Evolutionary conservation across 2,113 vertebrate genomes (phyloP).

Genomic region (Coracopsis vasa): DNA sequence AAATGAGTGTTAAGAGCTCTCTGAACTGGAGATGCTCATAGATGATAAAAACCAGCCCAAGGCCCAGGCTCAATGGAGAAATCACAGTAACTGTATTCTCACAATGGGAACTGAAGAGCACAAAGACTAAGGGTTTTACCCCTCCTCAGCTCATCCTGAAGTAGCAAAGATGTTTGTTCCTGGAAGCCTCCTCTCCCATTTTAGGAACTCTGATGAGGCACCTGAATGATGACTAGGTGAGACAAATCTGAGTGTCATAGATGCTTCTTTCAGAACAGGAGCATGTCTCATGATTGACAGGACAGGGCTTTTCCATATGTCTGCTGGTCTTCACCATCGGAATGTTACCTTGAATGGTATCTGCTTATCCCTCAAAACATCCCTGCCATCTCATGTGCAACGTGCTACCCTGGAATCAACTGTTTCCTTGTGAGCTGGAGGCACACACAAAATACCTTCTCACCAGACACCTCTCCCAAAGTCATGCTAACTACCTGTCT

Average conservation of each 20-base stretch:
- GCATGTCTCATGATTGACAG: neutral
- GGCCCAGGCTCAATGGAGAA: neutral
- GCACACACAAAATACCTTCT: neutral
- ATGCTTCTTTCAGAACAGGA: neutral
- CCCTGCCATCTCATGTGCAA: neutral
- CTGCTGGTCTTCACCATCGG: neutral
- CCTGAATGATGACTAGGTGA: neutral
- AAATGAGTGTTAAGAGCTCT: neutral
- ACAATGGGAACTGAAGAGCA: neutral
- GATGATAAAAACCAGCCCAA: neutral
- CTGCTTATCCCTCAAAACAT: slow-evolving; percentile 10
- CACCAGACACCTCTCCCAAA: neutral
- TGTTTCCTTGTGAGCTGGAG: neutral
- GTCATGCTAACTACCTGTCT: slow-evolving; percentile 2
- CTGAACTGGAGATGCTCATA: neutral
- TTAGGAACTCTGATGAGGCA: neutral
- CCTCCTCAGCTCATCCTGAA: neutral
- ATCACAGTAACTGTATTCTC: neutral
- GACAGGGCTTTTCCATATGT: neutral
- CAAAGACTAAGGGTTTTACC: neutral
- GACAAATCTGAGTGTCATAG: neutral
- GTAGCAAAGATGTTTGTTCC: neutral
- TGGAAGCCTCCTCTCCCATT: neutral
- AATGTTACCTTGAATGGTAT: neutral
- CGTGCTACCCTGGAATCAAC: neutral